Percentiles rank a stretch among this genome's conserved stretches.
These are phyloP conservation scores for Albula glossodonta DNA, from an alignment of 2,113 vertebrate genomes.

Conservation along the genomic window DNA sequence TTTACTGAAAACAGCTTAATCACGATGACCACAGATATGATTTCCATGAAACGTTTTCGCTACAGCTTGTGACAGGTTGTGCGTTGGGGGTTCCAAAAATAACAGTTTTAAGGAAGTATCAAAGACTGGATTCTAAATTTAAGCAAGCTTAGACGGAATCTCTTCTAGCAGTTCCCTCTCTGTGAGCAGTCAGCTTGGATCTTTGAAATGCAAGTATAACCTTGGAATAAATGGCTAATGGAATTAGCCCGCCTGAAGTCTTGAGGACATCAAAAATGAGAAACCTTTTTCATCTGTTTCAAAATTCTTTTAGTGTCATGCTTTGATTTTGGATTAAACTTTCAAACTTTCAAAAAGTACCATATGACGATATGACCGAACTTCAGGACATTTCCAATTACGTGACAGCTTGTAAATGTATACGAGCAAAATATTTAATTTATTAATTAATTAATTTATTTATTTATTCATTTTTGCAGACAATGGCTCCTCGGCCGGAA, in stretches of 20 bases:
- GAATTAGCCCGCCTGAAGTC: not conserved
- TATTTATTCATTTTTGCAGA: conserved; percentile 51
- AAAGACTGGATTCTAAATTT: not conserved
- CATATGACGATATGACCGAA: no score
- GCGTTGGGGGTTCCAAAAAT: conserved; percentile 15
- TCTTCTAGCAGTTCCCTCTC: not conserved
- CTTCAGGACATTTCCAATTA: no score
- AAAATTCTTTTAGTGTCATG: not conserved
- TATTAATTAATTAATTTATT: not conserved
- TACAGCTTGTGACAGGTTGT: not conserved
- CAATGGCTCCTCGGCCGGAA: conserved; percentile 85
- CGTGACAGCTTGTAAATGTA: no score
- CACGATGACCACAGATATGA: not conserved
- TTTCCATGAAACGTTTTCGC: not conserved
- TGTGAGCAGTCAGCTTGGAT: not conserved
- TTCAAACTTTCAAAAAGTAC: not conserved
- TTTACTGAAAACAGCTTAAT: not conserved
- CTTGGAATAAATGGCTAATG: not conserved
- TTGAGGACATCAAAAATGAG: no score
- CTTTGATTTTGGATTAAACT: not conserved
- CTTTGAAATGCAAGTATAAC: not conserved
- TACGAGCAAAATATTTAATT: no score
- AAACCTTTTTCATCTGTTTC: not conserved
- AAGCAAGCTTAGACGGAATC: not conserved
- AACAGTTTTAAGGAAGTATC: conserved; percentile 8